Base-by-base conservation (phyloP, 2,797 vertebrate genomes). In the Fistularia commersonii region DNA sequence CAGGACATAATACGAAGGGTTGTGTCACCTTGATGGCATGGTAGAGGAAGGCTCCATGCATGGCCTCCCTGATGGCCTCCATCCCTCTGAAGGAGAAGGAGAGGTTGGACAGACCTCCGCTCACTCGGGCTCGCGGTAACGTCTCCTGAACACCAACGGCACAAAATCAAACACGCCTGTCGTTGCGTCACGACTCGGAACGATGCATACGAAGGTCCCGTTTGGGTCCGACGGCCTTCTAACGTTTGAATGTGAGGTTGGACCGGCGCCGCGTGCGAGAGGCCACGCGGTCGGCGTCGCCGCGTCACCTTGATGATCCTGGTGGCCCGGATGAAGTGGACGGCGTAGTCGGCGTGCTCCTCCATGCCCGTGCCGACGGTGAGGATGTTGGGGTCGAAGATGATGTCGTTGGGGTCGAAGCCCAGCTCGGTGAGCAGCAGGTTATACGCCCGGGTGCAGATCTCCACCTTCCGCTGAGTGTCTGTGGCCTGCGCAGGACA, bases 311-410 rank as follows among this genome's bases (percentile, higher is more conserved):
- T 98, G 69, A 98, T 95, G 11, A 73, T 65, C 77, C 88, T 92
- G 23, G 92, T 91, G 48, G 96, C 95, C 37, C 74, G 86, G 59
- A 99, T 95, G 84, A 94, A 98, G 82, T 94, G 90, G 45, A 96
- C 60, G 8, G 93, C 96, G 38, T 98, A 98, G 13, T 91, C 64
- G 62, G 89, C 93, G 83, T 99, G 96, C 63, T 99, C 96, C 57
- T 98, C 95, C 94, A 99, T 94, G 60, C 97, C 97, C 1, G 97
- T 99, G 37, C 96, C 97, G 42, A 99, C 97, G 36, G 96, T 99
- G 61, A 99, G 90, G 84, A 99, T 94, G 77, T 99, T 98, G 49
- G 97, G 96, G 78, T 99, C 97, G 7, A 99, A 98, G 77, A 99
- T 98, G 70, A 99, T 96, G 85, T 99, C 93, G n/a, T 92, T 93